Percentiles rank a stretch among this genome's conserved stretches.
phyloP scores from a whole-genome alignment of 2,113 vertebrate genomes.

The Grammomys surdaster region DNA sequence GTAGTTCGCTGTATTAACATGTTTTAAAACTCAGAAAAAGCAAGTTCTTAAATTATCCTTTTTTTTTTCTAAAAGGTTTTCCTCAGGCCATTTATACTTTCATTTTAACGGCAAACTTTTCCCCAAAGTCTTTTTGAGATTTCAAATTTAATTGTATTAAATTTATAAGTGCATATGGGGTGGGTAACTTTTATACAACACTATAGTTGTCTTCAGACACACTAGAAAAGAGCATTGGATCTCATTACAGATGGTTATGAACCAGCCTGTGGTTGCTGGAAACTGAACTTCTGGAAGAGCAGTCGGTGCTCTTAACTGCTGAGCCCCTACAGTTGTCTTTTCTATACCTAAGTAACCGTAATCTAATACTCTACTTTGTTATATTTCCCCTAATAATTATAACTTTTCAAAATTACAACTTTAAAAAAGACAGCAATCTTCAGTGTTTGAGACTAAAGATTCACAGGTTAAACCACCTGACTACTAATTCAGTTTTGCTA shows the following conservation, averaged over 20 bases:
- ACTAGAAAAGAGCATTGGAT: too few species aligned
- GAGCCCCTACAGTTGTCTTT: neutral
- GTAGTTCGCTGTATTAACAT: neutral
- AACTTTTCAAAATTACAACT: neutral
- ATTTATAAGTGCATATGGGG: constrained; percentile 16
- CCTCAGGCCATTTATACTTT: neutral
- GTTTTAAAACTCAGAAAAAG: neutral
- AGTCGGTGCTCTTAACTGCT: too few species aligned
- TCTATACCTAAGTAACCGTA: neutral
- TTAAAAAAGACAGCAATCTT: neutral
- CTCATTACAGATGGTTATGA: too few species aligned
- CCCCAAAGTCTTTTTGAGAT: neutral
- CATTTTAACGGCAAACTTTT: neutral
- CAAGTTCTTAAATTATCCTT: neutral
- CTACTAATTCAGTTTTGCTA: neutral
- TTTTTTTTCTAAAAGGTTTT: neutral
- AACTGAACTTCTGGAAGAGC: too few species aligned
- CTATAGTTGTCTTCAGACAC: too few species aligned
- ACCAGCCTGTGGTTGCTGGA: too few species aligned
- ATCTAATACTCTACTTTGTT: neutral
- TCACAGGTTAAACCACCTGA: neutral
- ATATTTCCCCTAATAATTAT: neutral
- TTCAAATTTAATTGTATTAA: constrained; percentile 1
- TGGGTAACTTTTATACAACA: neutral
- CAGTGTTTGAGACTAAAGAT: neutral